Conservation (phyloP, 2,797 vertebrate genomes). For the Eulemur albifrons region DNA sequence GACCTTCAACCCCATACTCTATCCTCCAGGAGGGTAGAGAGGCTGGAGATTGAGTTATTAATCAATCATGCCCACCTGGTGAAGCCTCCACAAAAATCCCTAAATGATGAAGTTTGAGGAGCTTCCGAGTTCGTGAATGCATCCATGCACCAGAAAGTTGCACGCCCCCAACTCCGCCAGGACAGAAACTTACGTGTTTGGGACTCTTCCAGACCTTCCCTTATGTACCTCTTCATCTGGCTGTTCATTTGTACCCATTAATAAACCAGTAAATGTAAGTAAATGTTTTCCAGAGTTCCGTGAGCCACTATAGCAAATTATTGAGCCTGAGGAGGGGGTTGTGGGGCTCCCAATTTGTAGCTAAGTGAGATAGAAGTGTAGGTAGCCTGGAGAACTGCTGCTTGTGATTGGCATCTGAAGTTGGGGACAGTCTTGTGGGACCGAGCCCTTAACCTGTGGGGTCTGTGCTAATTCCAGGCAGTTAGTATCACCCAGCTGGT, state of each 20-base stretch:
- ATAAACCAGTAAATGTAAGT: background rate
- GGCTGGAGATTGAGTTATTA: background rate
- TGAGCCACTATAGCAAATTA: background rate
- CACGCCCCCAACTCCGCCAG: accelerated
- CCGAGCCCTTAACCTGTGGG: background rate
- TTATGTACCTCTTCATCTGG: background rate
- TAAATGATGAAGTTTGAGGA: background rate
- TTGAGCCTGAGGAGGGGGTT: too few relatives aligned
- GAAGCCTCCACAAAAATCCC: background rate
- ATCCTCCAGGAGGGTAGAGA: background rate
- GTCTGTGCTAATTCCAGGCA: background rate
- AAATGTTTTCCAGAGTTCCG: background rate
- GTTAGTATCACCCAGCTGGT: background rate
- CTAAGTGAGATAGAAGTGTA: background rate
- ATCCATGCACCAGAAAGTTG: background rate
- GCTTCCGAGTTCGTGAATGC: background rate
- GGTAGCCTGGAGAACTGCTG: background rate
- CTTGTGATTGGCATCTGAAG: background rate
- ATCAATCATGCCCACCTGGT: background rate
- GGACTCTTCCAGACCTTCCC: background rate
- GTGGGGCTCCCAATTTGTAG: background rate
- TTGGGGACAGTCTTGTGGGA: background rate
- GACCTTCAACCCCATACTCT: background rate
- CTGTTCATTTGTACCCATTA: background rate
- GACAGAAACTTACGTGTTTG: background rate